Evolutionary conservation across 2,888 invertebrate species (phyloP).

Genomic region (Acrocyrtus sp.): DNA sequence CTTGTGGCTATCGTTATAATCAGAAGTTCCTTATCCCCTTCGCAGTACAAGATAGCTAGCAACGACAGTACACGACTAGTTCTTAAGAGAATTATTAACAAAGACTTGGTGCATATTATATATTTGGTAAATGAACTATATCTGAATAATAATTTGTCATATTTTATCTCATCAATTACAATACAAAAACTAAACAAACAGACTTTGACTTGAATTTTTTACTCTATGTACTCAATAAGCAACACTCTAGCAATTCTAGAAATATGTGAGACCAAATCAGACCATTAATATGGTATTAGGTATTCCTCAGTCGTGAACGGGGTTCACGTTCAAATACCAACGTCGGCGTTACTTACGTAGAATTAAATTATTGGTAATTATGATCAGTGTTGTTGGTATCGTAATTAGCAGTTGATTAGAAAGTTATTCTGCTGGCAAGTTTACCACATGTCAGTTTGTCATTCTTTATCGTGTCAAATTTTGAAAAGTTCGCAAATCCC

Average conservation of each 20-base stretch:
- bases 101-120: slow-evolving; percentile 38
- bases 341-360: neutral
- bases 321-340: neutral
- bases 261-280: slow-evolving; percentile 51
- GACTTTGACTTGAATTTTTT: neutral
- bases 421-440: neutral
- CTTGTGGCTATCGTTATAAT: neutral
- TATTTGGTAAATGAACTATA: slow-evolving; percentile 16
- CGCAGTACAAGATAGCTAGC: slow-evolving; percentile 29
- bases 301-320: neutral
- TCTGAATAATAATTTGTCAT: neutral
- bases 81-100: slow-evolving; percentile 45
- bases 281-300: slow-evolving; percentile 39
- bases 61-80: slow-evolving; percentile 43
- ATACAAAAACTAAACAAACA: neutral
- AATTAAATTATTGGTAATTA: neutral
- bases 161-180: neutral
- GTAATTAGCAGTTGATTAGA: neutral
- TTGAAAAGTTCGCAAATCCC: no score
- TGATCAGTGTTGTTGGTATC: neutral
- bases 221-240: no score
- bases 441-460: neutral
- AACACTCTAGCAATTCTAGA: slow-evolving; percentile 22
- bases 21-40: slow-evolving; percentile 21
- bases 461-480: no score